Evolutionary conservation across 2,888 invertebrate species (phyloP), one percentile per base, ranked within the genome.

Genomic region (Lacanobia wlatinum): DNA sequence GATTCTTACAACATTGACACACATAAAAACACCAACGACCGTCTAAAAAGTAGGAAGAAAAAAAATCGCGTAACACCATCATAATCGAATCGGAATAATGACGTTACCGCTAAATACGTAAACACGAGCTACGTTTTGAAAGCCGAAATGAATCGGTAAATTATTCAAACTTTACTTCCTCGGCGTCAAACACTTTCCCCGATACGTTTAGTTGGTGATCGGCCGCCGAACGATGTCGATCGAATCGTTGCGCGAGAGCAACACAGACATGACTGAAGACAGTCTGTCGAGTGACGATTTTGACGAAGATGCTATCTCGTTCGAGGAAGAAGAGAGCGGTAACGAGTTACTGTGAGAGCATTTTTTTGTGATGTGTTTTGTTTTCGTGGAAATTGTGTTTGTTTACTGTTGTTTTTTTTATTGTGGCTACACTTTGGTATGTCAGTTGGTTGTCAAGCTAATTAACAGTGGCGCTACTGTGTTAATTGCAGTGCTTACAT

Each of bases 221-320:
- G 85, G 76, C 87, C 84, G 90, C 84, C 88, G 85, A 74, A 82
- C 88, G 87, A 90, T 90, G 90, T 87, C 91, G 87, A 86, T 84
- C 84, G 85, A 82, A 79, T 87, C 89, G 84, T 68, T 79, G 56
- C 83, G 76, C 82, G 87, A 86, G 67, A 73, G 80, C 76, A 76
- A 70, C 61, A 48, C 65, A 66, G 91, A 91, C 72, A 93, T 95
- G 88, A 94, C 95, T 52, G 92, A 91, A 46, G 96, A 95, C 88
- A 95, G 95, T 83, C 84, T 95, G 85, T 92, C 92, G 63, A 88
- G 86, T 70, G 89, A 84, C 18, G 88, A 61, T 65, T 80, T 73
- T 52, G 80, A 73, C 60, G 55, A 87, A 55, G 77, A 72, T 52
- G 59, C 28, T 38, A 56, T 78, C 52, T 73, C 79, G 18, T 73